Evolutionary conservation across 1,140 invertebrate genomes (phyloP), one percentile per base, ranked within the genome.

Genomic region (Eriosoma lanigerum): DNA sequence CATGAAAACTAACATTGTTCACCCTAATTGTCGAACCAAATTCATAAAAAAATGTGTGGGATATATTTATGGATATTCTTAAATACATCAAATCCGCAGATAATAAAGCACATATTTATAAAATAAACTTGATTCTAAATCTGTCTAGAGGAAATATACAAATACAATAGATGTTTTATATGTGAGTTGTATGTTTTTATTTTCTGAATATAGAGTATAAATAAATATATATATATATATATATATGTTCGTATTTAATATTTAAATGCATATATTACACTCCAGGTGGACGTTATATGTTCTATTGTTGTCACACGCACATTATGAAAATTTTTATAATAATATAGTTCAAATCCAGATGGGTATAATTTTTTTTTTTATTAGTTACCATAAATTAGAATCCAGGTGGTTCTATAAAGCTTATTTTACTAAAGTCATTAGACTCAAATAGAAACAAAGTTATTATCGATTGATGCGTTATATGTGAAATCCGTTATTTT

Each of bases 321-420:
- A 52, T 72, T 72, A 72, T 21, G 68, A 72, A 24, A 46, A 52
- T 52, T 72, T 72, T 72, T 50, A 72, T 72, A 72, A 72, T 72
- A 72, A 72, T 46, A 52, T 72, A 72, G 46, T 72, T 72, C 68
- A 29, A 72, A 29, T n/a, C 68, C 68, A 72, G 68, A 46, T 72
- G 68, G 68, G 48, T 72, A 52, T 52, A 72, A 52, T 72, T 72
- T 72, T 72, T 62, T 32, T 44, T 72, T 72, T 52, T 38, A 72
- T 52, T 52, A 72, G 46, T 72, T 52, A 72, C 26, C 46, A 70
- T 9, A 44, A 44, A 72, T 52, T 50, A 50, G 10, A 72, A 72
- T 17, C 68, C 68, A 72, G 68, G 26, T 72, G 68, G 68, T n/a
- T 72, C 8, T 52, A 12, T 26, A 72, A 72, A 50, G 68, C 52